Conservation (phyloP, 2,797 vertebrate species). For the Acrossocheilus fasciatus region DNA sequence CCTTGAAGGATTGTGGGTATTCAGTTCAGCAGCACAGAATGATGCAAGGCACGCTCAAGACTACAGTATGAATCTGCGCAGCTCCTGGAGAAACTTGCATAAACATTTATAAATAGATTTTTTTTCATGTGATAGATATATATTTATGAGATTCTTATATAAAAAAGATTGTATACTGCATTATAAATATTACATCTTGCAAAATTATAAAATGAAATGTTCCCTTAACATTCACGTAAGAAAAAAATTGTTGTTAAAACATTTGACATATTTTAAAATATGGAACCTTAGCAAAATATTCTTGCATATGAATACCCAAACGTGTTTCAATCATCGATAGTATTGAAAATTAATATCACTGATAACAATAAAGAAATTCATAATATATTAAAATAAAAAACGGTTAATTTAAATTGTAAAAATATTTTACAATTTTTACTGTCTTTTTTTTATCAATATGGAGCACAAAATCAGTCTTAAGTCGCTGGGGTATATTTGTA, state of each 20-base stretch:
- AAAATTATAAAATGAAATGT: neutral
- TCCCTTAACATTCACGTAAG: neutral
- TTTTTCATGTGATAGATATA: neutral
- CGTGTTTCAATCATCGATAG: no score
- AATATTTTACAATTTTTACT: no score
- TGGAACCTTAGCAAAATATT: neutral
- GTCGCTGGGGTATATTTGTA: no score
- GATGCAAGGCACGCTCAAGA: slow-evolving; percentile 27
- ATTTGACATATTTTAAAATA: neutral
- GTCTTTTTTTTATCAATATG: no score
- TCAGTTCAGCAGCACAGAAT: neutral
- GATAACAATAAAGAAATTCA: neutral
- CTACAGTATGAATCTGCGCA: neutral
- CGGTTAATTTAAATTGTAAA: no score
- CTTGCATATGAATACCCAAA: neutral
- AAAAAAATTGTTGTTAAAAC: no score
- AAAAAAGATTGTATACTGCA: neutral
- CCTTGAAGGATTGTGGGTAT: slow-evolving; percentile 30
- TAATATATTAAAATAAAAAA: neutral
- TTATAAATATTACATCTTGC: neutral
- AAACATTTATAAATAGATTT: neutral
- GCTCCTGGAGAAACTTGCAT: neutral
- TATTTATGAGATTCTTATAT: neutral
- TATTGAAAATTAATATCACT: neutral
- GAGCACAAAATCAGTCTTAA: no score